Base-by-base conservation (phyloP, 2,113 vertebrate species). In the Promerops cafer region DNA sequence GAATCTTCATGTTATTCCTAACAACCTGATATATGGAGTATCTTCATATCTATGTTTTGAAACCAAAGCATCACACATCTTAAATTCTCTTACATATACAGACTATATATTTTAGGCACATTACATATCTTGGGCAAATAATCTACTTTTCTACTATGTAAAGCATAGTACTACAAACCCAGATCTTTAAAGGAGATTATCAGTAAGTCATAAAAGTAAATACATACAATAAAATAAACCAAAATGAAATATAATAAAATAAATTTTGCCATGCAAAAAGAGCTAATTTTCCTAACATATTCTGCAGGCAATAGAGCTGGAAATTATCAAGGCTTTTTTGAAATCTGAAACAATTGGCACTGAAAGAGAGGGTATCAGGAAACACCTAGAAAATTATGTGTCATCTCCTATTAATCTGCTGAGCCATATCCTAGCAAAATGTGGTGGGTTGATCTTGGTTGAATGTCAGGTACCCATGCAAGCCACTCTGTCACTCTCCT, bases 401-500 rank as follows among this genome's bases (percentile, higher is more conserved):
- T 80, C 56, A 10, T 57, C 33, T 21, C n/a, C 30, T 49, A 39
- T 24, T 69, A 69, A 57, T 57, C 26, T 65, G 13, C 37, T 45
- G 54, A 77, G n/a, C 35, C 17, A 44, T 31, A 87, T 39, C 24
- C 23, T 47, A 75, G 44, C 7, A 47, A 20, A 60, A 60, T 16
- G 10, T 47, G 39, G 10, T n/a, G 16, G 18, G 13, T 8, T 72
- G 50, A 45, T 70, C 68, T 54, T 74, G 40, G 16, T 11, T 61
- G 27, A 74, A 86, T 53, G 13, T 27, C 47, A 42, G 7, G 4
- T 54, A 39, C 18, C 13, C 28, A 39, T 28, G 3, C 16, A 69
- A 61, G 27, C 22, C 0, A 0, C 27, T 75, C 35, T 61, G 13
- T 13, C 40, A 33, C 9, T 60, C 21, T 39, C 9, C 35, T 68